Conservation (phyloP, 2,113 vertebrate genomes). For the Caloenas nicobarica region DNA sequence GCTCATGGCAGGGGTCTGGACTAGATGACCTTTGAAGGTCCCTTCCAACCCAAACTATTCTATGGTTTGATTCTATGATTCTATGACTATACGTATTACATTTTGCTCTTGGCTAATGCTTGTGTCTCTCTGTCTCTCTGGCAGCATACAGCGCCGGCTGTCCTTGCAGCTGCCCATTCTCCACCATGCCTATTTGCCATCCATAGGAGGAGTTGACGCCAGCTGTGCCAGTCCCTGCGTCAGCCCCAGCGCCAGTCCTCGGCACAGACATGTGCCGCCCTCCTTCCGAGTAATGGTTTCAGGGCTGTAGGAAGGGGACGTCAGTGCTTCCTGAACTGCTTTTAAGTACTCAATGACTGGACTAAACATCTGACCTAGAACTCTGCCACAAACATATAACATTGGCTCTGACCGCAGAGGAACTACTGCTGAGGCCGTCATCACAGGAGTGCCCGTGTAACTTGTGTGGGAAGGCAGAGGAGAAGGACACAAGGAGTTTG, state of each 20-base stretch:
- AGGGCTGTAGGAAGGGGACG: conserved; percentile 86
- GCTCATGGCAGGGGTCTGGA: too few relatives aligned
- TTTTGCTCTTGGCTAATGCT: neutral
- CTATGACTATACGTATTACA: too few relatives aligned
- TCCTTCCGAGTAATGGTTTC: conserved; percentile 99
- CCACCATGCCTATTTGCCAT: conserved; percentile 97
- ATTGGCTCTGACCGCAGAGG: conserved; percentile 64
- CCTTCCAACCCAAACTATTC: too few relatives aligned
- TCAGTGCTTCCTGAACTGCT: conserved; percentile 77
- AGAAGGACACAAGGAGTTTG: conserved; percentile 79
- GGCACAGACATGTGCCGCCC: conserved; percentile 97
- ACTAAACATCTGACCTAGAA: conserved; percentile 73
- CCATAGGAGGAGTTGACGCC: conserved; percentile 97
- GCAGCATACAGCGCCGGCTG: conserved; percentile 96
- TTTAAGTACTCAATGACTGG: conserved; percentile 76
- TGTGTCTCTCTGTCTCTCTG: neutral
- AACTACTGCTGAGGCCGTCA: conserved; percentile 60
- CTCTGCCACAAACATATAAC: conserved; percentile 70
- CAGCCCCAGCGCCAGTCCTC: conserved; percentile 94
- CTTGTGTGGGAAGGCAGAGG: conserved; percentile 68
- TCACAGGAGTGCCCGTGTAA: conserved; percentile 51
- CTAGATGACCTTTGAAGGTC: too few relatives aligned
- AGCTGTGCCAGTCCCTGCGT: conserved; percentile 95
- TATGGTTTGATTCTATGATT: too few relatives aligned
- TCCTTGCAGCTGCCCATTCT: conserved; percentile 98